These are phyloP conservation scores for Epirrhoe alternata DNA, from an alignment of 2,888 invertebrate genomes.

Conservation along the genomic window DNA sequence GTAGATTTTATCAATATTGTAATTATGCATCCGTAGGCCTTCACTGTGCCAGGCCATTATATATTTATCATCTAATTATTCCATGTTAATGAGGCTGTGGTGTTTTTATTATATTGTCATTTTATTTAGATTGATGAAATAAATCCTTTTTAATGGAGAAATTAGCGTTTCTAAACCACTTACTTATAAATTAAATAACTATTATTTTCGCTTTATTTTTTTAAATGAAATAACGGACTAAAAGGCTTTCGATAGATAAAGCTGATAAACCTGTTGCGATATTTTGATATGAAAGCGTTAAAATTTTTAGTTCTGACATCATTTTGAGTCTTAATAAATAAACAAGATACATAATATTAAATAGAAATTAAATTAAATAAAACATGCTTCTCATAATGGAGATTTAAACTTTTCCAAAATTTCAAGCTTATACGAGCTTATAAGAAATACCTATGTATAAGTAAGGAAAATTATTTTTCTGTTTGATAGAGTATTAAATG, in stretches of 20 bases:
- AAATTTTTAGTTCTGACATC: too few relatives aligned
- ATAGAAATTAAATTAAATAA: too few relatives aligned
- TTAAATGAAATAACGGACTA: not conserved
- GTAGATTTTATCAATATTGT: not conserved
- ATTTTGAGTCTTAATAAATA: not conserved
- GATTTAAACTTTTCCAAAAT: too few relatives aligned
- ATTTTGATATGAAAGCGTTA: not conserved
- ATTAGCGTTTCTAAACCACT: not conserved
- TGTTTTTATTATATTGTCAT: not conserved
- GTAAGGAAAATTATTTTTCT: slow-evolving; percentile 3
- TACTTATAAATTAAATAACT: not conserved
- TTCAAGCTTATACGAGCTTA: too few relatives aligned
- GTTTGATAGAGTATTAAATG: not conserved
- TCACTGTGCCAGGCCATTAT: not conserved
- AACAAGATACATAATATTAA: not conserved
- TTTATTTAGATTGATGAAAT: not conserved
- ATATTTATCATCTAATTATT: not conserved
- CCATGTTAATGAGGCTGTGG: not conserved
- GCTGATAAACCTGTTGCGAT: not conserved
- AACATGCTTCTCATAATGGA: too few relatives aligned
- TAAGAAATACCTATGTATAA: not conserved
- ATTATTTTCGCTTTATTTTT: not conserved
- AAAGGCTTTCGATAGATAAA: not conserved
- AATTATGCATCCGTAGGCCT: not conserved
- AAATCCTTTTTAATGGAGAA: not conserved